Conservation (phyloP, 2,888 invertebrate genomes). For the Rambutsinella grinnellia region DNA sequence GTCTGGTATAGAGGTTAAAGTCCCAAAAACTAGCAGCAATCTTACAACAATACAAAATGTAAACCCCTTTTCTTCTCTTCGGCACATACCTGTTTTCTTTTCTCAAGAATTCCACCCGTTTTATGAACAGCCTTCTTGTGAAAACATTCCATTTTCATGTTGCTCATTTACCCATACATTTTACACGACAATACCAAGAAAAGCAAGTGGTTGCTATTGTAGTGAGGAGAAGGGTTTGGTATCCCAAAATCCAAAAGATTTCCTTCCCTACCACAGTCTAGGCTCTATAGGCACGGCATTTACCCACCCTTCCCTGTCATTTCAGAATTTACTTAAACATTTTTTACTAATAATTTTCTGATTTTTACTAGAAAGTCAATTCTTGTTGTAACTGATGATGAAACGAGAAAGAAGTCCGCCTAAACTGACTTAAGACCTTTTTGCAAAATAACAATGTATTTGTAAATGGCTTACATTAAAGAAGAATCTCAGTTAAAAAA, state of each 20-base stretch:
- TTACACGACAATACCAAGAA: slow-evolving; percentile 38
- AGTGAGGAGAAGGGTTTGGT: too few species aligned
- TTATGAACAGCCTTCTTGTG: background rate
- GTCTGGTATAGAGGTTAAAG: background rate
- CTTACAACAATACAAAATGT: background rate
- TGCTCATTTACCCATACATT: slow-evolving; percentile 23
- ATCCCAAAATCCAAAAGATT: too few species aligned
- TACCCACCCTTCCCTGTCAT: background rate
- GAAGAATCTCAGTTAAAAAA: too few species aligned
- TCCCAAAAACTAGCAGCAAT: background rate
- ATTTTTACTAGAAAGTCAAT: too few species aligned
- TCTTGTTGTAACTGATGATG: too few species aligned
- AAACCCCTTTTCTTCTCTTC: background rate
- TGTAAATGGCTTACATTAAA: too few species aligned
- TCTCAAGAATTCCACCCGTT: slow-evolving; percentile 17
- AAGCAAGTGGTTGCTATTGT: slow-evolving; percentile 4
- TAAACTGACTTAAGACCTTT: too few species aligned
- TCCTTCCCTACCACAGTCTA: background rate
- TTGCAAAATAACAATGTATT: too few species aligned
- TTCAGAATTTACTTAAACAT: background rate
- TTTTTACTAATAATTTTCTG: too few species aligned
- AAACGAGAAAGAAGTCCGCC: too few species aligned
- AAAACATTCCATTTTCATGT: slow-evolving; percentile 5
- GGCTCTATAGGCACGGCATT: background rate
- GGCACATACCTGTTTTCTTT: slow-evolving; percentile 38